Base-by-base conservation (phyloP, 2,113 vertebrate genomes). In the Cavia aperea region DNA sequence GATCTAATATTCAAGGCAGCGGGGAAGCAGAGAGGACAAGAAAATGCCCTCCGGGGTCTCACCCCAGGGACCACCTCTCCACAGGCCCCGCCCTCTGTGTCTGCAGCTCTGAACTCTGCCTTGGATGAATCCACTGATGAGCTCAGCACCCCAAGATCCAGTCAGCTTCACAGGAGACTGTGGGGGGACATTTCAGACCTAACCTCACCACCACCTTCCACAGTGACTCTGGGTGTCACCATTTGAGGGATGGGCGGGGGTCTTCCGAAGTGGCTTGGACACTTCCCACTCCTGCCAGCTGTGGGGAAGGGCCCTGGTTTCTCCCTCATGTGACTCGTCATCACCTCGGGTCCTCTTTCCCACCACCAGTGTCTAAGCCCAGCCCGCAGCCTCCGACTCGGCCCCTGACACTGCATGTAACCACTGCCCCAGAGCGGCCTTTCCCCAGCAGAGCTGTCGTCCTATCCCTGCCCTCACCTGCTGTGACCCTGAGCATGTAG, bases 261-360 rank as follows among this genome's bases (percentile, higher is more conserved):
- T 16, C 54, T 70, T 63, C 16, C 31, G 7, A 39, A 33, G 51
- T 33, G 58, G 39, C 19, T 4, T 18, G 4, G 1, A 2, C 12
- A 12, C 1, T 24, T n/a, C 15, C 2, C 19, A 4, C 9, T 26
- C 18, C 60, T 7, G 51, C 7, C 78, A 23, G 21, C 54, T 58
- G 65, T 2, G 66, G 58, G n/a, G 24, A 14, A 4, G 39, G 26
- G 14, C 4, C 10, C 46, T 1, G 0, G 19, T 60, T n/a, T 86
- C 31, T 3, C 60, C 26, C 0, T 4, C 2, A 51, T 7, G 8
- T 43, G 81, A n/a, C 75, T n/a, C 63, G 62, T 33, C 12, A 11
- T 24, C 1, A 0, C 13, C 24, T 3, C 24, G n/a, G 24, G 18
- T 3, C 4, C n/a, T 29, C 26, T 6, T 3, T 19, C 33, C 43